These are phyloP conservation scores for Tanypteryx hageni DNA, from an alignment of 2,888 invertebrate genomes.

Conservation along the genomic window DNA sequence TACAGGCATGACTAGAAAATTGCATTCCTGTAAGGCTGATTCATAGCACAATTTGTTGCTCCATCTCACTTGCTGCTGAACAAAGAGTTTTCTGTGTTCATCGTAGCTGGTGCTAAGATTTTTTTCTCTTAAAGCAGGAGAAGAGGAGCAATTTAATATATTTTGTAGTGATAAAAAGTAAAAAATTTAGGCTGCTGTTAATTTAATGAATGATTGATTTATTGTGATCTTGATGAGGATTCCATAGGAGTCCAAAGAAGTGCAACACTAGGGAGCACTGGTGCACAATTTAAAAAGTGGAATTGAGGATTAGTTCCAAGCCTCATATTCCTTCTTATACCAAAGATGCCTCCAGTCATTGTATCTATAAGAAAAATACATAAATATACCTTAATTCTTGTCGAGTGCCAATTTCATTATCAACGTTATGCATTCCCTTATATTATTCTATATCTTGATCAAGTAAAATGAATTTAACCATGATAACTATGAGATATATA, in stretches of 20 bases:
- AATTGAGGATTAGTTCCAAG: conserved; percentile 51
- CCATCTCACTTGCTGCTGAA: conserved; percentile 39
- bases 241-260: conserved; percentile 37
- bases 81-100: not conserved
- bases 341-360: conserved; percentile 64
- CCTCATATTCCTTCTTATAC: conserved; percentile 52
- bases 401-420: not conserved
- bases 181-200: conserved; percentile 38
- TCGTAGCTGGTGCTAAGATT: conserved; percentile 53
- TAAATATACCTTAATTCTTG: conserved; percentile 24
- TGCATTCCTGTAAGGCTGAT: conserved; percentile 46
- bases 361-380: conserved; percentile 55
- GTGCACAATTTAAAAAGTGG: conserved; percentile 43
- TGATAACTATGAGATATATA: too few relatives aligned
- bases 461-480: not conserved
- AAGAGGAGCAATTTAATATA: conserved; percentile 42
- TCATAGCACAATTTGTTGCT: conserved; percentile 50
- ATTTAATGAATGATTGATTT: conserved; percentile 40
- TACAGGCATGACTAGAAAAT: conserved; percentile 29
- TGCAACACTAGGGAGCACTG: conserved; percentile 43
- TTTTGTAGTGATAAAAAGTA: conserved; percentile 41
- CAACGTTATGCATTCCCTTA: not conserved
- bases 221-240: conserved; percentile 51
- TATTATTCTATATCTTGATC: not conserved
- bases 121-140: conserved; percentile 3